Base-by-base conservation (phyloP, 2,113 vertebrate species). In the Malurus elegans region DNA sequence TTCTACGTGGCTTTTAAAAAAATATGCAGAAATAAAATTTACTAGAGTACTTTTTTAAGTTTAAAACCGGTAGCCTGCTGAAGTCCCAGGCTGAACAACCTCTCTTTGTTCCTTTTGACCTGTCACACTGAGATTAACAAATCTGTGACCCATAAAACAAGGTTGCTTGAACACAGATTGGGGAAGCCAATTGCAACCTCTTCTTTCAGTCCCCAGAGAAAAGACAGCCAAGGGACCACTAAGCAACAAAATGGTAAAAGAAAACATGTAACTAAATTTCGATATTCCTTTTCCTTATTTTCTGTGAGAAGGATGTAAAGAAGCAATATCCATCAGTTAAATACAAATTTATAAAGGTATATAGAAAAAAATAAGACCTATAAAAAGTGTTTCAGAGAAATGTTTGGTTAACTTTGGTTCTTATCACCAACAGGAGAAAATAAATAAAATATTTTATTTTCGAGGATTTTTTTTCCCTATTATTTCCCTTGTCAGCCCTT, bases 61-160 rank as follows among this genome's bases (percentile, higher is more conserved):
- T 85, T 60, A 91, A 44, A 86, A 28, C 36, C 60, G 81, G 93
- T 86, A 94, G 66, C 31, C 75, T 81, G 79, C 79, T 83, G 54
- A 96, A 95, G 31, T 69, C 79, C 50, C 67, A 84, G 61, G 78
- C 57, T 89, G 85, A 94, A 82, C 62, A 90, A 12, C 21, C 5
- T 4, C n/a, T 74, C 54, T 87, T 91, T 88, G 79, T 95, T 92
- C 56, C 58, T 95, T 89, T 91, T 81, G 70, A 95, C 90, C 86
- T 80, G 74, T 51, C 66, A 29, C 91, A 78, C 45, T 64, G 65
- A 92, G 82, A 94, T 95, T 92, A 97, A 96, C 82, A 95, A 94
- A 90, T 69, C 91, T 64, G 20, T 93, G 96, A 96, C 88, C 95
- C 25, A 5, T 91, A 75, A 97, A 97, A 96, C 62, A 79, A 92